Evolutionary conservation across 2,113 vertebrate genomes (phyloP).

Genomic region (Neogobius melanostomus): DNA sequence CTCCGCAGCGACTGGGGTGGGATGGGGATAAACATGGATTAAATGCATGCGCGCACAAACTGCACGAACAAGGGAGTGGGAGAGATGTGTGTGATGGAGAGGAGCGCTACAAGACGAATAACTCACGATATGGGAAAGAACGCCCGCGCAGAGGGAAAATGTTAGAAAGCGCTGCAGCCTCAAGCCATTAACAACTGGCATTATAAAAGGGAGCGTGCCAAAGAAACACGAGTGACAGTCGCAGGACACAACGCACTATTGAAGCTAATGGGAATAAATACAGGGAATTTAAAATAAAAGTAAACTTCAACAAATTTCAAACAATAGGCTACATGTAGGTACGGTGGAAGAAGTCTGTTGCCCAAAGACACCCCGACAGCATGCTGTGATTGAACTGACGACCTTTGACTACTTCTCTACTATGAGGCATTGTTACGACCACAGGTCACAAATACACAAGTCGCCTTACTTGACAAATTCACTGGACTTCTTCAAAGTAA

Average conservation of each 20-base stretch:
- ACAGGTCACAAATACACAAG: too few relatives aligned
- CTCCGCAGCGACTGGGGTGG: conserved; percentile 73
- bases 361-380: too few relatives aligned
- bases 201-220: conserved; percentile 6
- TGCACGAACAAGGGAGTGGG: conserved; percentile 14
- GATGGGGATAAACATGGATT: conserved; percentile 72
- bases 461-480: too few relatives aligned
- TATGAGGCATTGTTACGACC: too few relatives aligned
- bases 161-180: conserved; percentile 12
- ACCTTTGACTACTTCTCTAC: too few relatives aligned
- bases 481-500: too few relatives aligned
- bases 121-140: conserved; percentile 32
- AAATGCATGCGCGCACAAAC: conserved; percentile 40
- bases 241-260: background rate
- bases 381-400: too few relatives aligned
- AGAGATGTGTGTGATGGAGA: conserved; percentile 10
- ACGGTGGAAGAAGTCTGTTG: too few relatives aligned
- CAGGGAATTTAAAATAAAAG: too few relatives aligned
- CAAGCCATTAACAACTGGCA: conserved; percentile 29
- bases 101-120: conserved; percentile 27
- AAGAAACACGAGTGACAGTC: background rate
- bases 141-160: conserved; percentile 37
- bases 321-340: too few relatives aligned
- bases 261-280: too few relatives aligned
- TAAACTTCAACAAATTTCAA: too few relatives aligned